Evolutionary conservation across 64 coral and sea anemone genomes (phyloP).

Genomic region (Pocillopora damicornis): DNA sequence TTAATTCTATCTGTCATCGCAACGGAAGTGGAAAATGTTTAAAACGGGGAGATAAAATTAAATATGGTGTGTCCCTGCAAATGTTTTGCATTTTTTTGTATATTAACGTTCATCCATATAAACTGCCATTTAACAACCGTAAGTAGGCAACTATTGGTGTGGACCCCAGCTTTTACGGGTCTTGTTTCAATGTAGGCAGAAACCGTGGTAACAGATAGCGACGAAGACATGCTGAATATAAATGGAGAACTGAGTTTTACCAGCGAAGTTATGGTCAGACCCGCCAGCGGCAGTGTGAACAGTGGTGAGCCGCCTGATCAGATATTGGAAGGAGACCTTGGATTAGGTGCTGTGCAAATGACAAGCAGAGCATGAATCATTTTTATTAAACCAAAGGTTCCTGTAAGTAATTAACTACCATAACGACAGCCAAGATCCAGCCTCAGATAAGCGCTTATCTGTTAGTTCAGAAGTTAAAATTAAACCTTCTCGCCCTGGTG

Average conservation of each 20-base stretch:
- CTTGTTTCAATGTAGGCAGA: slow-evolving; percentile 5
- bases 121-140: neutral
- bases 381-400: too few species aligned
- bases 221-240: slow-evolving; percentile 77
- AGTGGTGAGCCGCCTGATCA: slow-evolving; percentile 36
- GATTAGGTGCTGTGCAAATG: slow-evolving; percentile 43
- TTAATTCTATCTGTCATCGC: too few species aligned
- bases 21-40: too few species aligned
- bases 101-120: too few species aligned
- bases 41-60: too few species aligned
- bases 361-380: slow-evolving; percentile 2
- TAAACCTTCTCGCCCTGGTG: too few species aligned
- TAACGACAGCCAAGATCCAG: too few species aligned
- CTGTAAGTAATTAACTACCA: too few species aligned
- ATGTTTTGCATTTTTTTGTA: too few species aligned
- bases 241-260: slow-evolving; percentile 57
- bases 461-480: too few species aligned
- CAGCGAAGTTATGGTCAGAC: slow-evolving; percentile 57
- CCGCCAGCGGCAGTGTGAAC: slow-evolving; percentile 45
- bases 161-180: neutral
- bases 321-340: slow-evolving; percentile 72
- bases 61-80: too few species aligned
- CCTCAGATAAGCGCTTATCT: too few species aligned
- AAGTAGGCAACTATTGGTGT: neutral
- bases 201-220: slow-evolving; percentile 49